Evolutionary conservation across 2,888 invertebrate species (phyloP).

Genomic region (Morpho helenor): DNA sequence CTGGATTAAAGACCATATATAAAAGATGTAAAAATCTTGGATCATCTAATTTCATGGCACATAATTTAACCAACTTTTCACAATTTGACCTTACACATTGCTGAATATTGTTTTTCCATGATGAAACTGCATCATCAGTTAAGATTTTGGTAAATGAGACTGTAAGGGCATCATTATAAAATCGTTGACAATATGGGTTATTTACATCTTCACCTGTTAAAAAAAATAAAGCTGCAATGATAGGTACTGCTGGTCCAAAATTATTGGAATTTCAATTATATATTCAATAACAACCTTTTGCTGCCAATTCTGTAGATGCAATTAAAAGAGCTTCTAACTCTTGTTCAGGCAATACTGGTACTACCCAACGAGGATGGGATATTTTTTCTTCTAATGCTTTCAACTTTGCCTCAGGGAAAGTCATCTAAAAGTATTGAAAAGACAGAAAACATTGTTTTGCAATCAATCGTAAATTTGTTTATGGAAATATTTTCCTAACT

Average conservation of each 20-base stretch:
- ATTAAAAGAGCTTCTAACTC: conserved; percentile 95
- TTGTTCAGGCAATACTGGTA: conserved; percentile 97
- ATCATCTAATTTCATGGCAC: conserved; percentile 96
- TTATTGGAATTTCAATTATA: not conserved
- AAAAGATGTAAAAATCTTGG: conserved; percentile 94
- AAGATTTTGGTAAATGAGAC: conserved; percentile 97
- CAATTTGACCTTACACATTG: conserved; percentile 96
- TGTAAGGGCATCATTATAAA: conserved; percentile 96
- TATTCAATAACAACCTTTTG: conserved; percentile 79
- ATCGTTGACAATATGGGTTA: conserved; percentile 94
- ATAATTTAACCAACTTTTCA: conserved; percentile 93
- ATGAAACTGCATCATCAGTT: conserved; percentile 98
- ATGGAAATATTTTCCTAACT: conserved; percentile 23
- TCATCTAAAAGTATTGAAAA: conserved; percentile 44
- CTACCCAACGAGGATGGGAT: conserved; percentile 97
- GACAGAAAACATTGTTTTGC: not conserved
- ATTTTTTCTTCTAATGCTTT: conserved; percentile 96
- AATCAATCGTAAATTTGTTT: not conserved
- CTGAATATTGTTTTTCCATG: conserved; percentile 98
- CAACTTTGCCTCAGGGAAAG: conserved; percentile 92
- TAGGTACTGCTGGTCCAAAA: not conserved
- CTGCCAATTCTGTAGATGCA: conserved; percentile 92
- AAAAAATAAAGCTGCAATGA: not conserved
- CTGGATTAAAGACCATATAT: conserved; percentile 96
- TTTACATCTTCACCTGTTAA: conserved; percentile 88